phyloP scores from a whole-genome alignment of 1,140 invertebrate genomes.

The Zaprionus vittiger region DNA sequence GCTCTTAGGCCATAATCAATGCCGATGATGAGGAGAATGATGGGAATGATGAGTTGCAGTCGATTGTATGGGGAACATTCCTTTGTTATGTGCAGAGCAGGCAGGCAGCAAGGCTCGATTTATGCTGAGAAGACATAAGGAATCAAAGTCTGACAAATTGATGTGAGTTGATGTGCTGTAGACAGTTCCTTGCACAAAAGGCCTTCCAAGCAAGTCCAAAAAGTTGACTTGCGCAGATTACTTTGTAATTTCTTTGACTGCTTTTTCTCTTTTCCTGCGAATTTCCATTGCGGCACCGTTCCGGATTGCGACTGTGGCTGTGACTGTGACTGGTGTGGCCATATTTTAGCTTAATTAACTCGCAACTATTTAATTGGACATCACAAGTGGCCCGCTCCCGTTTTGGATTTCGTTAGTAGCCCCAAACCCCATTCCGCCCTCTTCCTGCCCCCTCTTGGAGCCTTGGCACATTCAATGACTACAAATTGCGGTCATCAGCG shows the following conservation, averaged over 20 bases:
- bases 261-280: neutral
- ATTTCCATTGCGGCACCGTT: neutral
- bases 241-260: neutral
- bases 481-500: slow-evolving; percentile 70
- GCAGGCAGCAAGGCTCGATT: too few species aligned
- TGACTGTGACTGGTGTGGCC: slow-evolving; percentile 22
- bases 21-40: neutral
- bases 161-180: too few species aligned
- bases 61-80: too few species aligned
- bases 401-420: slow-evolving; percentile 19
- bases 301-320: neutral
- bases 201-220: too few species aligned
- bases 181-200: too few species aligned
- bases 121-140: too few species aligned
- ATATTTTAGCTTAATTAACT: slow-evolving; percentile 78
- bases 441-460: neutral
- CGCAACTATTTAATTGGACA: slow-evolving; percentile 71
- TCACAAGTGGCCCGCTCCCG: slow-evolving; percentile 60
- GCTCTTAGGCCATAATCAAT: neutral
- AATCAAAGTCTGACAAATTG: too few species aligned
- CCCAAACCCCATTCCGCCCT: neutral
- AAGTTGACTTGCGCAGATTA: neutral
- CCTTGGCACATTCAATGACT: slow-evolving; percentile 64
- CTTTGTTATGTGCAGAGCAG: too few species aligned
- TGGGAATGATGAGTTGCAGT: too few species aligned